A percentile compares a stretch with the other conserved stretches of the same genome.
These are phyloP conservation scores for Tragelaphus scriptus DNA, from an alignment of 2,113 vertebrate species.

Conservation along the genomic window DNA sequence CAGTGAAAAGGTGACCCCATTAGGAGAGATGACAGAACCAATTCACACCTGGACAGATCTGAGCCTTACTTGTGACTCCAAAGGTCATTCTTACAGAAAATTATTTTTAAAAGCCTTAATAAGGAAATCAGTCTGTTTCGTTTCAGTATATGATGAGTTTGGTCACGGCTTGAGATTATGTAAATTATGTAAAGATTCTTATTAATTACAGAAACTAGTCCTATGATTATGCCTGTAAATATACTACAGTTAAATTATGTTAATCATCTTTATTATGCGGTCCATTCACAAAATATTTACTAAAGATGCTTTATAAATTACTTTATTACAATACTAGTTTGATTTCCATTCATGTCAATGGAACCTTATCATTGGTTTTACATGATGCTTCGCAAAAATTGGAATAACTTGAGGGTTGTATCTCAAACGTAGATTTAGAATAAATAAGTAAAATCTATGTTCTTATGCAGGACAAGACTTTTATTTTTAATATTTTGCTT, in stretches of 20 bases:
- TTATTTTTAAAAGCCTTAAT: background rate
- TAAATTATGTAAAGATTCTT: background rate
- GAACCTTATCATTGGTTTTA: background rate
- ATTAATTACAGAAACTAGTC: background rate
- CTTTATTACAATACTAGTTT: background rate
- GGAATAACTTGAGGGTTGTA: background rate
- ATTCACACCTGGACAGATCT: background rate
- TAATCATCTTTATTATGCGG: background rate
- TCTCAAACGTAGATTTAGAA: constrained; percentile 14
- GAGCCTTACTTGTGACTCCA: background rate
- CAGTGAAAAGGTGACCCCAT: background rate
- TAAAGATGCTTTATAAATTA: background rate
- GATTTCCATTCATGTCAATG: background rate
- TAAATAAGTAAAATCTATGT: constrained; percentile 1
- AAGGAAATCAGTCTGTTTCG: background rate
- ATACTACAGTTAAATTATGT: background rate
- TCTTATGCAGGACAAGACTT: background rate
- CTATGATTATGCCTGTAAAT: constrained; percentile 8
- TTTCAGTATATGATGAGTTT: background rate
- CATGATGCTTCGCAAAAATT: background rate
- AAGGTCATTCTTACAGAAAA: background rate
- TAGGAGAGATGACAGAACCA: background rate
- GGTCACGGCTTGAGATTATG: background rate
- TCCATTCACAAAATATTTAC: constrained; percentile 12
- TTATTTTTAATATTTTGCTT: background rate